These are phyloP conservation scores for Scaptomyza polygonia DNA, from an alignment of 2,888 invertebrate species.

Conservation along the genomic window DNA sequence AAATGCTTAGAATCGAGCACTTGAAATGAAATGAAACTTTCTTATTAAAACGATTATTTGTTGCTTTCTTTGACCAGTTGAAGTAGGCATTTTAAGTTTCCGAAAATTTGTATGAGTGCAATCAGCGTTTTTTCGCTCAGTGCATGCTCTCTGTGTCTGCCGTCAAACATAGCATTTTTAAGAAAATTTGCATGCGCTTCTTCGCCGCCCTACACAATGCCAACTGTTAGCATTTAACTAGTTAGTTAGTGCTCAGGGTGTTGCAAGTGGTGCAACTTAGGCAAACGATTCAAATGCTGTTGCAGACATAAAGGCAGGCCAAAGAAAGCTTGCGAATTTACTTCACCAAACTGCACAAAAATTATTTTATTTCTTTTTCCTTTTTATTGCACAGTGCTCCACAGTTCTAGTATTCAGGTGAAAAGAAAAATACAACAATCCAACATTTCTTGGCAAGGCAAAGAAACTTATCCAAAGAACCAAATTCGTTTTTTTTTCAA, in stretches of 20 bases:
- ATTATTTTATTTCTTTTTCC: no score
- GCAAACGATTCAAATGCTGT: not conserved
- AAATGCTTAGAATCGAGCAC: not conserved
- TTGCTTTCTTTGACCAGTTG: no score
- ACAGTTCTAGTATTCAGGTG: not conserved
- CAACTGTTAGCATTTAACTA: slow-evolving; percentile 67
- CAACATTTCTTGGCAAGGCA: no score
- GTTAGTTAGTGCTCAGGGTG: slow-evolving; percentile 61
- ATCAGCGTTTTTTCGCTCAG: not conserved
- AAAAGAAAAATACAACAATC: not conserved
- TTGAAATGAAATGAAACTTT: not conserved
- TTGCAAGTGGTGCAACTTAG: not conserved
- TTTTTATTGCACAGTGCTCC: not conserved
- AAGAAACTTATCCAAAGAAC: no score
- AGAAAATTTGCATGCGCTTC: slow-evolving; percentile 68
- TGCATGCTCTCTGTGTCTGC: not conserved
- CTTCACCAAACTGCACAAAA: slow-evolving; percentile 2
- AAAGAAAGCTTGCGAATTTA: not conserved
- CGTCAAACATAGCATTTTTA: slow-evolving; percentile 61
- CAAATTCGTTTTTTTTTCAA: no score
- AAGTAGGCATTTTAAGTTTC: no score
- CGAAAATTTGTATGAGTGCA: no score
- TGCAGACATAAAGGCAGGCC: not conserved
- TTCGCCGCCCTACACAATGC: slow-evolving; percentile 39
- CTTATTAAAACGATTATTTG: no score